A percentile compares a stretch with the other conserved stretches of the same genome.
Conservation (phyloP, 2,113 vertebrate genomes). For the Oenanthe oenanthe region DNA sequence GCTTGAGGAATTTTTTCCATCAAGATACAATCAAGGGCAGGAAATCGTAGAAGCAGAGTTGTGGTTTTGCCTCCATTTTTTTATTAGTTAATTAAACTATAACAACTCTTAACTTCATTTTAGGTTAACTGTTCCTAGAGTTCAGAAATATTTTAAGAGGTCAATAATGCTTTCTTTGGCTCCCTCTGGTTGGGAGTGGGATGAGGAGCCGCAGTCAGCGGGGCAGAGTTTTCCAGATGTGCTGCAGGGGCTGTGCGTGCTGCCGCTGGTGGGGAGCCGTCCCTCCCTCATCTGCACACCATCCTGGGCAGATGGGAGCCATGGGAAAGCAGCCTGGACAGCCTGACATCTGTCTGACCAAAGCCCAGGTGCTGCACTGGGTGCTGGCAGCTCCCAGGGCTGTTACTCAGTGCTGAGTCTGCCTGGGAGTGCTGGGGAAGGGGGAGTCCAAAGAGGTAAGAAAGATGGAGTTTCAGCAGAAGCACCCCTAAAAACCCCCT, state of each 20-base stretch:
- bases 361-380: not conserved
- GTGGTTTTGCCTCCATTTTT: slow-evolving; percentile 13
- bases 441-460: not conserved
- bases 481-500: rapidly evolving
- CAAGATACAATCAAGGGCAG: slow-evolving; percentile 55
- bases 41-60: slow-evolving; percentile 32
- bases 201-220: not conserved
- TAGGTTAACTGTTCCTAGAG: slow-evolving; percentile 30
- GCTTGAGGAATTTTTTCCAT: slow-evolving; percentile 43
- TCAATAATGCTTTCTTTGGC: slow-evolving; percentile 21
- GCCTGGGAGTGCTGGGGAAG: not conserved
- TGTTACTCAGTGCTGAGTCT: not conserved
- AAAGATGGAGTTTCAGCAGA: not conserved
- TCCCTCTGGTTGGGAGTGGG: not conserved
- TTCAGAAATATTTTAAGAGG: slow-evolving; percentile 31
- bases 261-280: not conserved
- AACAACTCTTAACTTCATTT: slow-evolving; percentile 41
- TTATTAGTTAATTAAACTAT: slow-evolving; percentile 56
- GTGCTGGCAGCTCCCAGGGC: not conserved
- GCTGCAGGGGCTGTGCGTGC: not conserved
- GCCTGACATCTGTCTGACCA: slow-evolving; percentile 11
- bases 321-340: not conserved
- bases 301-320: not conserved
- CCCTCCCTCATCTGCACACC: not conserved
- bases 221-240: slow-evolving; percentile 17